Evolutionary conservation across 2,113 vertebrate species (phyloP), one percentile per base, ranked within the genome.

Genomic region (Agelaius tricolor): DNA sequence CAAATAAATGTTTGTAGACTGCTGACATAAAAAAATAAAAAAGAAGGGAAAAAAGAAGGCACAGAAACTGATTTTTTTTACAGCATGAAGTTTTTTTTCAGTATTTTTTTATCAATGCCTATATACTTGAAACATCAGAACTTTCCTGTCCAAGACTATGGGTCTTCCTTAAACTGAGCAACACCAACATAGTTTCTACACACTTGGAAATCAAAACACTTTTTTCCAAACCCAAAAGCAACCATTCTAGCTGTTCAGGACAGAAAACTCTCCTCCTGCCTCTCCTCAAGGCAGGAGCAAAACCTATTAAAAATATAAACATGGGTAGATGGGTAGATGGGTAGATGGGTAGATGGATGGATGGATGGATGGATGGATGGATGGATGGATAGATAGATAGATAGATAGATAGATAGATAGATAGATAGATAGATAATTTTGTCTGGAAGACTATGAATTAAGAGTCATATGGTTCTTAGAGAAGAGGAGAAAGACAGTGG

Each of bases 1-100:
- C 43, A 91, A 90, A 89, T 76, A 94, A 83, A 87, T 94, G 43
- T 85, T 93, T 73, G 62, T 91, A 89, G 67, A 87, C 23, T 47
- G 61, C 20, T 83, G 37, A 28, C 46, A 72, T 41, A 7, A 81
- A 87, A 86, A 19, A 68, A 11, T 9, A 17, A n/a, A 39, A 41
- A 33, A 9, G 1, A 51, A 24, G 0, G 11, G 7, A 9, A 33
- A 22, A 43, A 63, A 17, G 33, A 33, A 77, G 18, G 2, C 41
- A 13, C 43, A 28, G 16, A 11, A 79, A 31, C 28, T 15, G 10
- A 8, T 15, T 23, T 19, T 30, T 72, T 47, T 90, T 15, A 33
- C 5, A 69, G 7, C 6, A 31, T 6, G 4, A 65, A 17, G 1
- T 26, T 17, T 21, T 43, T 43, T 43, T 58, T 58, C 18, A 49